Percentiles rank a stretch among this genome's conserved stretches.
Conservation (phyloP, 2,888 invertebrate species). For the Melanargia galathea region DNA sequence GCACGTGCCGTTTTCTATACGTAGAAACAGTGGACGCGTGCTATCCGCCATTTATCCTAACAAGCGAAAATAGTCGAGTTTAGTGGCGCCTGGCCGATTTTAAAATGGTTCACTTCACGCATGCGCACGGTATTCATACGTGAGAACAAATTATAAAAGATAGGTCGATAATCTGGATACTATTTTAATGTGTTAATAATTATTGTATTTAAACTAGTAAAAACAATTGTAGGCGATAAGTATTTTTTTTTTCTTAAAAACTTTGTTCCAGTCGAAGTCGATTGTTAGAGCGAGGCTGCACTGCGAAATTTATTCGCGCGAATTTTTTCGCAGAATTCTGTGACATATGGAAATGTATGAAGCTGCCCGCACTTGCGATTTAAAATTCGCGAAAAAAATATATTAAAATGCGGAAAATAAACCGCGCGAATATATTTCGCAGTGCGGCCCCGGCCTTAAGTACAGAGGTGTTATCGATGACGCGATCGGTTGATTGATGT, state of each 20-base stretch:
- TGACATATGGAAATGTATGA: too few relatives aligned
- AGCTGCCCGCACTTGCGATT: too few relatives aligned
- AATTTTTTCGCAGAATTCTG: too few relatives aligned
- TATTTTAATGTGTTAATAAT: conserved; percentile 1
- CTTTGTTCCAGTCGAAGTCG: background rate
- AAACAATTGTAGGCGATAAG: background rate
- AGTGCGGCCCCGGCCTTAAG: too few relatives aligned
- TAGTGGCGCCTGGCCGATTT: conserved; percentile 15
- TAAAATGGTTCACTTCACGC: background rate
- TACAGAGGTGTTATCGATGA: background rate
- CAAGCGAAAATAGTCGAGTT: conserved; percentile 22
- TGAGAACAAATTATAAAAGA: background rate
- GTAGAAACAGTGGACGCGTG: conserved; percentile 14
- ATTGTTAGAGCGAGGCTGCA: too few relatives aligned
- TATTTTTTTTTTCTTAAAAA: background rate
- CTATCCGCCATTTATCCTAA: conserved; percentile 18
- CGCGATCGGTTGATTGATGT: background rate
- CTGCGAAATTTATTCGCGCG: too few relatives aligned
- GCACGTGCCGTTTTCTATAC: conserved; percentile 26
- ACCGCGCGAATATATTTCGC: too few relatives aligned
- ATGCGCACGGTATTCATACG: background rate
- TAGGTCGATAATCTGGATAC: background rate
- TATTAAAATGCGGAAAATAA: too few relatives aligned
- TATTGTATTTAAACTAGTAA: conserved; percentile 3
- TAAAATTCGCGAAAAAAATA: too few relatives aligned